phyloP scores from a whole-genome alignment of 2,113 vertebrate genomes.

The rabbit (Oryctolagus cuniculus) region mOryCun1.1 NC_091447.1:4070001-4070500 shows the following conservation, averaged over 20 bases:
- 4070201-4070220: slow-evolving; percentile 77
- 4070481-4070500: too few relatives aligned
- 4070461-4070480: too few relatives aligned
- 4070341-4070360: neutral
- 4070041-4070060: neutral
- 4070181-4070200: slow-evolving; percentile 81
- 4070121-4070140: too few relatives aligned
- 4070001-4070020: neutral
- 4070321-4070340: slow-evolving; percentile 49
- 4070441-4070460: too few relatives aligned
- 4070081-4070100: neutral
- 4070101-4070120: neutral
- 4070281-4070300: neutral
- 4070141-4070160: neutral
- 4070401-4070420: too few relatives aligned
- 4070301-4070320: slow-evolving; percentile 72
- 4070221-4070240: slow-evolving; percentile 42
- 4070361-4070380: too few relatives aligned
- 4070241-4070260: slow-evolving; percentile 76
- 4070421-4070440: too few relatives aligned
- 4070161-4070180: neutral
- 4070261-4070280: slow-evolving; percentile 34
- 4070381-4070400: too few relatives aligned
- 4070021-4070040: too few relatives aligned
- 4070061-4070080: neutral